Evolutionary conservation across 2,113 vertebrate genomes (phyloP).

Genomic region (Micromys minutus): DNA sequence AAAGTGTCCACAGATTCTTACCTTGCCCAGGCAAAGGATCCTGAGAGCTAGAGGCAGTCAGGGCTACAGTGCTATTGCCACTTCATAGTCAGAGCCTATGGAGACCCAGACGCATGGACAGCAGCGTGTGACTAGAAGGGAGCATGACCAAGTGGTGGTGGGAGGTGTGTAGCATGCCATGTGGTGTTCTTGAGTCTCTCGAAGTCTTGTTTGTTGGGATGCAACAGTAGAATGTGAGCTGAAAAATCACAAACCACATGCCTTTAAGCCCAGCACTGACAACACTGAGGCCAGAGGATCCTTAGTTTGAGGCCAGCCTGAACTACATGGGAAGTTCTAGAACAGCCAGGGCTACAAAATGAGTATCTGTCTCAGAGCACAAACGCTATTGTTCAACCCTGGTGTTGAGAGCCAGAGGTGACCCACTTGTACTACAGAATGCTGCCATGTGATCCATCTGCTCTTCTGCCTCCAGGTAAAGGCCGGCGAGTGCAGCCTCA

Average conservation of each 20-base stretch:
- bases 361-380: neutral
- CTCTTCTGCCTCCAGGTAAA: conserved; percentile 85
- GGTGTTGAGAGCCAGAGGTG: neutral
- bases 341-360: neutral
- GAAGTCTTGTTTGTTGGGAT: accelerated
- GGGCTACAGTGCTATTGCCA: neutral
- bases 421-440: neutral
- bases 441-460: neutral
- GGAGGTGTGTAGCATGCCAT: neutral
- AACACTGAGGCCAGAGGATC: neutral
- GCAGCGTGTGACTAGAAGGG: neutral
- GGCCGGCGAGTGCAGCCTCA: conserved; percentile 90
- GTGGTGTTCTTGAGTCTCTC: neutral
- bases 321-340: neutral
- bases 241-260: neutral
- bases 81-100: neutral
- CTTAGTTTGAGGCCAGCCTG: neutral
- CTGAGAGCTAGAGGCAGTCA: neutral
- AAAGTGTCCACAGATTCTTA: neutral
- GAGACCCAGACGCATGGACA: neutral
- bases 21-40: neutral
- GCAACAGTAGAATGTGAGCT: accelerated
- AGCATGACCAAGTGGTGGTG: accelerated
- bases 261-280: neutral
- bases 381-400: accelerated